phyloP scores from a whole-genome alignment of 2,113 vertebrate genomes.

The Odocoileus hemionus region DNA sequence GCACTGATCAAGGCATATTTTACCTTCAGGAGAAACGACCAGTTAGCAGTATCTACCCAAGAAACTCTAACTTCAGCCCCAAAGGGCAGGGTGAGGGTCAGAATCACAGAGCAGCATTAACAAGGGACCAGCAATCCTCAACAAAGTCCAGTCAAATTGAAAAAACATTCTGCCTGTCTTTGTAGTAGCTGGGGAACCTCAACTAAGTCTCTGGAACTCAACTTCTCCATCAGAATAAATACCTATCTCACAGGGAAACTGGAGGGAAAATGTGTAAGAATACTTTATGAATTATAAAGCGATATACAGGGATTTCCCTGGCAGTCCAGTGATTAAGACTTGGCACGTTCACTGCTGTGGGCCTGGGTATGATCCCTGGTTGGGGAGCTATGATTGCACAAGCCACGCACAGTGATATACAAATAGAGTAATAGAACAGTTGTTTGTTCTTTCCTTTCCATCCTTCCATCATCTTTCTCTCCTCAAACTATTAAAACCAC shows the following conservation, averaged over 20 bases:
- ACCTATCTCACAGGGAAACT: not conserved
- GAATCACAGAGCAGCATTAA: not conserved
- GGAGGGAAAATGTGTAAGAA: not conserved
- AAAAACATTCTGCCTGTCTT: not conserved
- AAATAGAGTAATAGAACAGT: not conserved
- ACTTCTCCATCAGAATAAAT: constrained; percentile 10
- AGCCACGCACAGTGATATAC: not conserved
- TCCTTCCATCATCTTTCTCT: not conserved
- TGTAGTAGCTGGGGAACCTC: not conserved
- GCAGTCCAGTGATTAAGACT: not conserved
- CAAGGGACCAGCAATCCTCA: not conserved
- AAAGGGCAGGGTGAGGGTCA: not conserved
- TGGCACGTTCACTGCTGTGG: not conserved
- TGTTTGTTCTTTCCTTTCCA: not conserved
- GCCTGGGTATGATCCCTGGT: not conserved
- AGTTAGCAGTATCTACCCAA: constrained; percentile 17
- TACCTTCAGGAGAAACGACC: constrained; percentile 83
- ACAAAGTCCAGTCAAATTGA: not conserved
- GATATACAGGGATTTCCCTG: not conserved
- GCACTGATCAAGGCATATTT: constrained; percentile 99
- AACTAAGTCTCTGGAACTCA: not conserved
- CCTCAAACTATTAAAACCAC: not conserved
- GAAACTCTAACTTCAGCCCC: constrained; percentile 38
- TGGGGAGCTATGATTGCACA: not conserved
- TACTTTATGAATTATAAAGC: not conserved